phyloP scores from a whole-genome alignment of 2,797 vertebrate species.

The Masticophis lateralis region DNA sequence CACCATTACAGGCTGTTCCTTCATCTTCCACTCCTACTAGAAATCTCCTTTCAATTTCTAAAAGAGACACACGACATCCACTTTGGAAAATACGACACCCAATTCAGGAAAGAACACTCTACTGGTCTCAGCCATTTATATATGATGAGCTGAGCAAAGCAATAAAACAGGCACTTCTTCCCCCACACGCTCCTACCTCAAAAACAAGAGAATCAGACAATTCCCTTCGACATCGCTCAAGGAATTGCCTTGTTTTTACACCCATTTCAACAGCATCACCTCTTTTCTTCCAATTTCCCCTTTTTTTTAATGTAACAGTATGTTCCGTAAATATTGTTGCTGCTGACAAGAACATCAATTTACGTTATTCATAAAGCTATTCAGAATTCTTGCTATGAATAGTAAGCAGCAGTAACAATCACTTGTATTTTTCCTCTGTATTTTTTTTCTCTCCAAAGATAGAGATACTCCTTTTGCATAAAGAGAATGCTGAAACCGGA shows the following conservation, averaged over 20 bases:
- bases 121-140: constrained; percentile 48
- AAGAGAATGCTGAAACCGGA: constrained; percentile 33
- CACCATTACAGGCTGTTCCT: neutral
- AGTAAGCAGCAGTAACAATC: constrained; percentile 46
- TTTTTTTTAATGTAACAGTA: constrained; percentile 46
- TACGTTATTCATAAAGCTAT: constrained; percentile 57
- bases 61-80: neutral
- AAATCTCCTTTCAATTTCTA: neutral
- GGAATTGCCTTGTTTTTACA: constrained; percentile 14
- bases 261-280: constrained; percentile 41
- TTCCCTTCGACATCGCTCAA: constrained; percentile 12
- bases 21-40: neutral
- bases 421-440: constrained; percentile 35
- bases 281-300: constrained; percentile 60
- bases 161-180: neutral
- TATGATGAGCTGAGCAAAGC: constrained; percentile 45
- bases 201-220: constrained; percentile 21
- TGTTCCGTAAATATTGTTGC: constrained; percentile 64
- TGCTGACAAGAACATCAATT: constrained; percentile 66
- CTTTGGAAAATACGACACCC: constrained; percentile 41
- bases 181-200: neutral
- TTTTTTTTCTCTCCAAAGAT: neutral
- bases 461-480: constrained; percentile 29
- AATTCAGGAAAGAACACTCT: constrained; percentile 48
- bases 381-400: constrained; percentile 49